Base-by-base conservation (phyloP, 2,797 vertebrate genomes). In the Sorex maritimensis region DNA sequence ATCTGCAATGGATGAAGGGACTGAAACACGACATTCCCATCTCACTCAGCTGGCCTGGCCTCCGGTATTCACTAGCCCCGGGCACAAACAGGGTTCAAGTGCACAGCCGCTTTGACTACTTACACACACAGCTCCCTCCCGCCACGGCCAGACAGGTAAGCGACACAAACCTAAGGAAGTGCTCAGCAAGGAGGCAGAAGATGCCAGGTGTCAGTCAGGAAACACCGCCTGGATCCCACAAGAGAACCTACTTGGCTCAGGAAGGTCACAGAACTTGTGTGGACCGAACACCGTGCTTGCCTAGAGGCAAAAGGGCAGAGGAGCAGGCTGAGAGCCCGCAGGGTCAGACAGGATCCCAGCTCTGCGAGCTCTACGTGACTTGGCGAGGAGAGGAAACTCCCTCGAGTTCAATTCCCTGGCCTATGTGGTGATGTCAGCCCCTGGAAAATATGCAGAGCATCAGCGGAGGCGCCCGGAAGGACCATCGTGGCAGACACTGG, bases 231-330 rank as follows among this genome's bases (percentile, higher is more conserved):
- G 5, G 72, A 55, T 49, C 26, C 49, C 55, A 73, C 78, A 68
- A 67, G 79, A 58, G 38, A 77, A 58, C 6, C 3, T 0, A 0
- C 34, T 72, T 74, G 74, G 63, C 21, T 63, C 28, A 63, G 41
- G 38, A 92, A 87, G 75, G 34, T 41, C 52, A 86, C 61, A 58
- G 68, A 82, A 68, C 21, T 38, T 86, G 49, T 38, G 73, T 49
- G 34, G 69, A 41, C 49, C 73, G 79, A 92, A 85, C 7, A 9
- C 44, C 1, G 6, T 67, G 19, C 44, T 44, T 44, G 41, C 67
- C 75, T 46, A 88, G 91, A 52, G 61, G 63, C 63, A 72, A 79
- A 11, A 75, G 68, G 17, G 30, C 38, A 26, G 19, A 58, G 17
- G 13, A 15, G 26, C 12, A 28, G 52, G 15, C 23, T 2, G 28